Evolutionary conservation across 2,797 vertebrate species (phyloP).

Genomic region (Strix occidentalis): DNA sequence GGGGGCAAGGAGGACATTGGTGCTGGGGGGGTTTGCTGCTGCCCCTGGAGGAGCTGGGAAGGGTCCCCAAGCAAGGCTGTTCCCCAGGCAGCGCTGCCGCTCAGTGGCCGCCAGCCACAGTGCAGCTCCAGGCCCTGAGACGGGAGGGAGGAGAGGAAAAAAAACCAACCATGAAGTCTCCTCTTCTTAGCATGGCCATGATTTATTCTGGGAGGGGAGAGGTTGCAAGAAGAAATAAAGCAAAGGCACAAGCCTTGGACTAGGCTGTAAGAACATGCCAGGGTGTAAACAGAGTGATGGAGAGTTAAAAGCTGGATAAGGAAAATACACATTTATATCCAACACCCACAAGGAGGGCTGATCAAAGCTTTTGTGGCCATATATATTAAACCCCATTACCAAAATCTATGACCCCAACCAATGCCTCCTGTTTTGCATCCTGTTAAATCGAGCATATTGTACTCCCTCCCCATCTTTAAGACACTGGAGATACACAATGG

Average conservation of each 20-base stretch:
- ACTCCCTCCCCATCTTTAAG: not conserved
- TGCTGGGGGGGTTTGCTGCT: not conserved
- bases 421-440: not conserved
- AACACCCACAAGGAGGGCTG: not conserved
- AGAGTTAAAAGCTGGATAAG: not conserved
- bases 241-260: not conserved
- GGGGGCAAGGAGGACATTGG: not conserved
- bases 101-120: slow-evolving; percentile 17
- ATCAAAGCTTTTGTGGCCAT: not conserved
- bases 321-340: not conserved
- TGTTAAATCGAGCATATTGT: not conserved
- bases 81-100: slow-evolving; percentile 64
- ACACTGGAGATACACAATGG: not conserved
- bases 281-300: not conserved
- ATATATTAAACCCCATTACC: not conserved
- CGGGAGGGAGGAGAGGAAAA: not conserved
- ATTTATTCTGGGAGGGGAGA: not conserved
- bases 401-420: not conserved
- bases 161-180: not conserved
- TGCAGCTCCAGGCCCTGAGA: not conserved
- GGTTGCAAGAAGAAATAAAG: not conserved
- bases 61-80: not conserved
- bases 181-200: not conserved
- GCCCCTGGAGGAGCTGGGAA: not conserved
- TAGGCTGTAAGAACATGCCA: not conserved